Conservation (phyloP, 35 echinoderm and acorn worm species). For the Diadema setosum region DNA sequence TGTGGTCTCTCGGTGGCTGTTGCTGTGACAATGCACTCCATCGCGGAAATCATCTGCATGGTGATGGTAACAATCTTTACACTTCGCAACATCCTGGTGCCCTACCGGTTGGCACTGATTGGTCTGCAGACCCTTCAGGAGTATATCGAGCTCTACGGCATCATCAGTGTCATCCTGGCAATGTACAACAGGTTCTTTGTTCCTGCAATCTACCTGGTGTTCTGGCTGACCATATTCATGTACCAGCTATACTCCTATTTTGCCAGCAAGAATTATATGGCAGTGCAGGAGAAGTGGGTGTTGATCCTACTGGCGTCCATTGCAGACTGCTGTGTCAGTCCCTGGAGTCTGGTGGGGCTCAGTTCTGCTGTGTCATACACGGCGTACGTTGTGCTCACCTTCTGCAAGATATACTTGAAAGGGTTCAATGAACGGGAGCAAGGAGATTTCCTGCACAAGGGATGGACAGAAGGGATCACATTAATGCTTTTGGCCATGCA, state of each 20-base stretch:
- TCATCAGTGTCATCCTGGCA: slow-evolving; percentile 71
- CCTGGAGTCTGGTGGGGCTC: slow-evolving; percentile 91
- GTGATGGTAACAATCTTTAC: slow-evolving; percentile 40
- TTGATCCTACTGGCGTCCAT: slow-evolving; percentile 64
- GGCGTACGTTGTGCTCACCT: slow-evolving; percentile 64
- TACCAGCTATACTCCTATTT: slow-evolving; percentile 84
- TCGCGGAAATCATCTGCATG: slow-evolving; percentile 51
- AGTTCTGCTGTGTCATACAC: slow-evolving; percentile 89
- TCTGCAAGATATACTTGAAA: slow-evolving; percentile 92
- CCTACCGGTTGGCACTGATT: slow-evolving; percentile 46
- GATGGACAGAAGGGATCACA: slow-evolving; percentile 90
- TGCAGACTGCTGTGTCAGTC: slow-evolving; percentile 89
- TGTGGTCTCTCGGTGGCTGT: background rate
- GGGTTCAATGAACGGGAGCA: slow-evolving; percentile 50
- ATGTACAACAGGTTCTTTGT: slow-evolving; percentile 86
- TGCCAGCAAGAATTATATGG: background rate
- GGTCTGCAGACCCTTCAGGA: slow-evolving; percentile 62
- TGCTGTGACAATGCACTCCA: slow-evolving; percentile 16
- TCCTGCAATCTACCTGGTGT: slow-evolving; percentile 65
- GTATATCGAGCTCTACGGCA: slow-evolving; percentile 71
- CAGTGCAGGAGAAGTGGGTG: slow-evolving; percentile 68
- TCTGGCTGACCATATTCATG: slow-evolving; percentile 63
- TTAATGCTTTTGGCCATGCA: slow-evolving; percentile 79
- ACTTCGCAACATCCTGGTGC: slow-evolving; percentile 52
- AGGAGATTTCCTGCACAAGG: slow-evolving; percentile 44